These are phyloP conservation scores for Rutpela maculata DNA, from an alignment of 2,888 invertebrate species.

Conservation along the genomic window DNA sequence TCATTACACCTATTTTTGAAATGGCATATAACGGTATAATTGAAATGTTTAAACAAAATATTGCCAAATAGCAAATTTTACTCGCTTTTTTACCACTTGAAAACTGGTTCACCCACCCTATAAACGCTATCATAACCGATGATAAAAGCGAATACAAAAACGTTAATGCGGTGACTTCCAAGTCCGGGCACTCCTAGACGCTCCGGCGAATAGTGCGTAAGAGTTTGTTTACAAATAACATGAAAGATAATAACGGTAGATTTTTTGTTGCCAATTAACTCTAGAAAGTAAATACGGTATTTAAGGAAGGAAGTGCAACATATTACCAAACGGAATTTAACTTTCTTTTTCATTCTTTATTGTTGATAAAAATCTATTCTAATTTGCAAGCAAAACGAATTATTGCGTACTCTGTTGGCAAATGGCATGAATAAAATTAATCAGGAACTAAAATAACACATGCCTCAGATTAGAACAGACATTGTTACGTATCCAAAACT, in stretches of 20 bases:
- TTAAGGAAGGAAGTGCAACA: constrained; percentile 10
- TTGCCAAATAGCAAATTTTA: too few species aligned
- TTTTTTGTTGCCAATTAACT: constrained; percentile 14
- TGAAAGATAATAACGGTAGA: not conserved
- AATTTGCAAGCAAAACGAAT: constrained; percentile 1
- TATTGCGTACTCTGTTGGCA: constrained; percentile 5
- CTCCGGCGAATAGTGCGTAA: constrained; percentile 6
- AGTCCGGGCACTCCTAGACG: not conserved
- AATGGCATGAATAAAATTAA: not conserved
- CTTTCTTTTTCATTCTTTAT: constrained; percentile 21
- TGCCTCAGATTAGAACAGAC: not conserved
- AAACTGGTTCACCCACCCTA: too few species aligned
- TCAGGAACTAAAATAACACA: not conserved
- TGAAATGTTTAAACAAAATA: too few species aligned
- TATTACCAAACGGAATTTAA: constrained; percentile 9
- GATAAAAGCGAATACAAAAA: too few species aligned
- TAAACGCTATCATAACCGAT: too few species aligned
- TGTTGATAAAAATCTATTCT: constrained; percentile 10
- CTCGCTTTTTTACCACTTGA: too few species aligned
- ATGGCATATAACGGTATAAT: too few species aligned
- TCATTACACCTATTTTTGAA: too few species aligned
- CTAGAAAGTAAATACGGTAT: constrained; percentile 13
- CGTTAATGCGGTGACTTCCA: not conserved
- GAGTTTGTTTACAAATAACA: constrained; percentile 5
- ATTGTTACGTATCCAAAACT: not conserved